Evolutionary conservation across 2,113 vertebrate genomes (phyloP).

Genomic region (Rhineura floridana): DNA sequence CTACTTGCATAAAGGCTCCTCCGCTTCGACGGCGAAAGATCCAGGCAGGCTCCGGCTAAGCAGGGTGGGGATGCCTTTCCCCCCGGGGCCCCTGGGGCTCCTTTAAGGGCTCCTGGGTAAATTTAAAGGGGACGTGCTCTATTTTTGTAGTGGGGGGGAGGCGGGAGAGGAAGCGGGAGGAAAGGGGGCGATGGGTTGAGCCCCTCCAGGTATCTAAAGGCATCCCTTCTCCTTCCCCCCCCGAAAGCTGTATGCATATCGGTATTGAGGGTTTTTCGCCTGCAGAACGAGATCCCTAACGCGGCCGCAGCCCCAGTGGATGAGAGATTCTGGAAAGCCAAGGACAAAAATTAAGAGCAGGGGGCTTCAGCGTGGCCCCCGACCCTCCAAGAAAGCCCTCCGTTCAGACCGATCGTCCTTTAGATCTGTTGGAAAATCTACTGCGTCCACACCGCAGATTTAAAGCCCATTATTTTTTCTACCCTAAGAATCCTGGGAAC

Average conservation of each 20-base stretch:
- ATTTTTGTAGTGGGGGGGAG: conserved; percentile 65
- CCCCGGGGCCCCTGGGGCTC: conserved; percentile 95
- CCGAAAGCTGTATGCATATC: neutral
- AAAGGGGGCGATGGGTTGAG: neutral
- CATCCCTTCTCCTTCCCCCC: neutral
- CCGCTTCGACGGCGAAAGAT: neutral
- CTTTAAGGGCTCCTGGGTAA: conserved; percentile 98
- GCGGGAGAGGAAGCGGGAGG: no score
- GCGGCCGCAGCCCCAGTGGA: neutral
- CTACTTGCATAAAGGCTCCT: neutral
- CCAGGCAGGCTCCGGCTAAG: conserved; percentile 66
- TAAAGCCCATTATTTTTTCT: no score
- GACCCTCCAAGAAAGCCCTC: no score
- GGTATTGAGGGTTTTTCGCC: neutral
- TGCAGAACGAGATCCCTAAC: no score
- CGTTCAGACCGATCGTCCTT: no score
- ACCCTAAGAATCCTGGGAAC: no score
- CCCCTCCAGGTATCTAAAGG: neutral
- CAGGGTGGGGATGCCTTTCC: conserved; percentile 86
- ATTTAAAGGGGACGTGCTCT: conserved; percentile 94
- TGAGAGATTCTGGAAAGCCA: neutral
- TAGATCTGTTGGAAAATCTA: no score
- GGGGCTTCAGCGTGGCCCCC: no score
- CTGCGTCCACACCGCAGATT: no score
- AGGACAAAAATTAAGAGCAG: no score